These are phyloP conservation scores for Drosophila bunnanda DNA, from an alignment of 2,888 invertebrate genomes.

Conservation along the genomic window DNA sequence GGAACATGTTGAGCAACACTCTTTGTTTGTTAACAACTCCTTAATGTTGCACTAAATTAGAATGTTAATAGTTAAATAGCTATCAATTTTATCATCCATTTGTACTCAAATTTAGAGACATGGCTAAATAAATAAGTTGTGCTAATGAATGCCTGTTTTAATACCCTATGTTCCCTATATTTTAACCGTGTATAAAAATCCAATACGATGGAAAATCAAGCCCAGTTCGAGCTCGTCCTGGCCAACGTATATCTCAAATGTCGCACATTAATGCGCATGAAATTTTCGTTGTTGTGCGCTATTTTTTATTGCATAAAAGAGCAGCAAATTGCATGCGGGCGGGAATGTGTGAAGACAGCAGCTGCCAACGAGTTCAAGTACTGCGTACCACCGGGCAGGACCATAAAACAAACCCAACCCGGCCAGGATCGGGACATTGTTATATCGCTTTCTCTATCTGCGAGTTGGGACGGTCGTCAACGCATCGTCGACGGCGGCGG, in stretches of 20 bases:
- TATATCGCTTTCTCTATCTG: constrained; percentile 13
- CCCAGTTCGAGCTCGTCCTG: constrained; percentile 2
- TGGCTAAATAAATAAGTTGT: too few species aligned
- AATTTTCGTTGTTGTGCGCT: constrained; percentile 42
- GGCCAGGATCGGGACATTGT: constrained; percentile 19
- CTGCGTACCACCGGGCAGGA: constrained; percentile 1
- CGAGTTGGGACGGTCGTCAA: constrained; percentile 26
- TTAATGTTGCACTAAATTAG: neutral
- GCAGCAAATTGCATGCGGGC: constrained; percentile 42
- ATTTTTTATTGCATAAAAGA: constrained; percentile 54
- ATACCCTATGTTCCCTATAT: neutral
- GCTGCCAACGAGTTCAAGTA: constrained; percentile 46
- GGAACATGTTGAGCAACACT: neutral
- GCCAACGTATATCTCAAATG: constrained; percentile 49
- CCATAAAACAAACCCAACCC: constrained; percentile 21
- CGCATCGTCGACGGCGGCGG: neutral
- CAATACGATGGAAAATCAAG: constrained; percentile 10
- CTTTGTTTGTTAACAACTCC: neutral
- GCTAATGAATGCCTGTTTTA: too few species aligned
- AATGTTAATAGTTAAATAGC: neutral
- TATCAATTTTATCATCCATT: neutral
- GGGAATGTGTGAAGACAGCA: constrained; percentile 51
- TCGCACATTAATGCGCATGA: constrained; percentile 61
- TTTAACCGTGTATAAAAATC: neutral
- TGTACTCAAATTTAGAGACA: neutral